Evolutionary conservation across 2,797 vertebrate species (phyloP).

Genomic region (Falco rusticolus): DNA sequence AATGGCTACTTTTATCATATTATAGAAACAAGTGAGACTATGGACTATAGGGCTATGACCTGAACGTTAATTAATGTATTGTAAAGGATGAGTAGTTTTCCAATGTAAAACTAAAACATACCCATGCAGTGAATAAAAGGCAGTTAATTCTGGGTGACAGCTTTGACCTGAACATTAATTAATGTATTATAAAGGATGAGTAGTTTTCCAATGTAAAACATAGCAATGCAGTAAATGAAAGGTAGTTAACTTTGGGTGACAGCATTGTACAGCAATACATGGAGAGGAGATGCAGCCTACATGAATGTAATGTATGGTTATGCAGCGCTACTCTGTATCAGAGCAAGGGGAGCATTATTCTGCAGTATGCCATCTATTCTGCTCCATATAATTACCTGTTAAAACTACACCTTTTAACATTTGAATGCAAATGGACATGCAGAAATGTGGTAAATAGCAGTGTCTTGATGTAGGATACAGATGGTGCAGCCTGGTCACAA

Average conservation of each 20-base stretch:
- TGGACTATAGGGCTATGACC: neutral
- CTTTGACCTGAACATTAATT: neutral
- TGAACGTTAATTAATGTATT: neutral
- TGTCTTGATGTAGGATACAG: neutral
- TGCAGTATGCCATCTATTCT: neutral
- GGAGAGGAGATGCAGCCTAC: neutral
- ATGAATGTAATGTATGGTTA: neutral
- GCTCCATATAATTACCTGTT: neutral
- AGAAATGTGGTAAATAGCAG: constrained; percentile 7
- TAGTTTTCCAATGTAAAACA: neutral
- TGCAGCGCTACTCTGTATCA: neutral
- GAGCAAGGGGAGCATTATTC: neutral
- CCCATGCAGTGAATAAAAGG: constrained; percentile 7
- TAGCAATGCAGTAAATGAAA: constrained; percentile 10
- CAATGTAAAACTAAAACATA: neutral
- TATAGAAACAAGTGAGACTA: neutral
- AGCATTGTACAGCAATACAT: neutral
- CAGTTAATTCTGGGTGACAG: neutral
- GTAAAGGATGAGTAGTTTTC: neutral
- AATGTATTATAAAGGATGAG: neutral
- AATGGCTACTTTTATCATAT: neutral
- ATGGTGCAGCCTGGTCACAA: neutral
- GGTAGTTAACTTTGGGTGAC: neutral
- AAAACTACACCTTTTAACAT: constrained; percentile 10
- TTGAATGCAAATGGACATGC: constrained; percentile 44